Evolutionary conservation across 2,113 vertebrate species (phyloP), one percentile per base, ranked within the genome.

Genomic region (Cyprinus carpio): DNA sequence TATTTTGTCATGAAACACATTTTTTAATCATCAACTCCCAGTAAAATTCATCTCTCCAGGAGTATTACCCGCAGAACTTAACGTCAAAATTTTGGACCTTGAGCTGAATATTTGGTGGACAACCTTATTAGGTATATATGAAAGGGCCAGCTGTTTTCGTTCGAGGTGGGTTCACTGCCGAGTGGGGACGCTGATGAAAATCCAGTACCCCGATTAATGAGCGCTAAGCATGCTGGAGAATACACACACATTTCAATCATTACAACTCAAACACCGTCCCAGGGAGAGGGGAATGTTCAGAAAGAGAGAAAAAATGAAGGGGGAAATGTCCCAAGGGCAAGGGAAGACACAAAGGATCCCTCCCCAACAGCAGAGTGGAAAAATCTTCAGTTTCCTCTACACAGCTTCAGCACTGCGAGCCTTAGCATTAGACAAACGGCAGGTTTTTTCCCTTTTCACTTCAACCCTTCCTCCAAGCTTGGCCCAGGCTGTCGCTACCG

Each of bases 121-220:
- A n/a, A n/a, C n/a, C 49, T 72, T 64, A 79, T 85, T 85, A 64
- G 82, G 88, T 88, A 37, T 77, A 65, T 78, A 75, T 65, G 75
- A n/a, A n/a, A 89, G 87, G 54, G 49, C 31, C 84, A 89, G 86
- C 87, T 65, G 86, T n/a, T 86, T 78, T 60, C 62, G 67, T 64
- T 78, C 46, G 74, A 75, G n/a, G 81, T 79, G 84, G 31, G 31
- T 81, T n/a, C n/a, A n/a, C 29, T 77, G 81, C 88, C 83, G 86
- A 89, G 85, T 87, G n/a, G n/a, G 87, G 83, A 76, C 80, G 23
- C 82, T 76, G 89, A 87, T 83, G 87, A n/a, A n/a, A 89, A 90
- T 82, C 76, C 13, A 40, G 46, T 46, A n/a, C n/a, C n/a, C 43
- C 75, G 82, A 87, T n/a, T 89, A 84, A 87, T 79, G 74, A 86